Evolutionary conservation across 2,888 invertebrate genomes (phyloP).

Genomic region (Microctonus brassicae): DNA sequence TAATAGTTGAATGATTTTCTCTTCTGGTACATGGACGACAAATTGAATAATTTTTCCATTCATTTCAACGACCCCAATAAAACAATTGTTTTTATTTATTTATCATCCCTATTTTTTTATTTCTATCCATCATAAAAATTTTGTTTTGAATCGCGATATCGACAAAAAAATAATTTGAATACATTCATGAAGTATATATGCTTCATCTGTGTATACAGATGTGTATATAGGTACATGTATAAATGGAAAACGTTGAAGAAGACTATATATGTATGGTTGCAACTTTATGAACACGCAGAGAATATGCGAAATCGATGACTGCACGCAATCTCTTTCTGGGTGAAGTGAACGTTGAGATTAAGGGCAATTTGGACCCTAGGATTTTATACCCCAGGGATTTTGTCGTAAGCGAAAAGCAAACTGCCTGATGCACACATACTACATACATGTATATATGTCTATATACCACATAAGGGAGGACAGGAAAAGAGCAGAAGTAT

Average conservation of each 20-base stretch:
- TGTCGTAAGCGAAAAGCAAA: not conserved
- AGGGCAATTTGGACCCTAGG: constrained; percentile 6
- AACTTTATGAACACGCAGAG: not conserved
- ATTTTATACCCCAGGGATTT: constrained; percentile 5
- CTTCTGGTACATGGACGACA: not conserved
- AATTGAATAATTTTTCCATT: no score
- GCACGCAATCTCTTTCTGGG: not conserved
- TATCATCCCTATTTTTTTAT: no score
- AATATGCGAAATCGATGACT: constrained; percentile 8
- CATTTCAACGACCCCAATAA: no score
- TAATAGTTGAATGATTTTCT: not conserved
- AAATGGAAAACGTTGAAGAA: not conserved
- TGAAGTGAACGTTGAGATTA: constrained; percentile 9
- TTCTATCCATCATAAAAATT: not conserved
- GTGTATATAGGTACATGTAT: no score
- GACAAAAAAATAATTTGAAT: no score
- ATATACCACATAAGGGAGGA: not conserved
- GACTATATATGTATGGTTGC: not conserved
- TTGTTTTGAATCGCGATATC: no score
- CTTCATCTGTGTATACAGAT: no score
- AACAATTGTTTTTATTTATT: not conserved
- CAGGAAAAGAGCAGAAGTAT: no score
- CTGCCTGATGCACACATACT: no score
- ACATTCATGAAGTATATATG: no score
- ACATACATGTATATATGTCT: not conserved